Evolutionary conservation across 2,113 vertebrate species (phyloP).

Genomic region (Podocnemis expansa): DNA sequence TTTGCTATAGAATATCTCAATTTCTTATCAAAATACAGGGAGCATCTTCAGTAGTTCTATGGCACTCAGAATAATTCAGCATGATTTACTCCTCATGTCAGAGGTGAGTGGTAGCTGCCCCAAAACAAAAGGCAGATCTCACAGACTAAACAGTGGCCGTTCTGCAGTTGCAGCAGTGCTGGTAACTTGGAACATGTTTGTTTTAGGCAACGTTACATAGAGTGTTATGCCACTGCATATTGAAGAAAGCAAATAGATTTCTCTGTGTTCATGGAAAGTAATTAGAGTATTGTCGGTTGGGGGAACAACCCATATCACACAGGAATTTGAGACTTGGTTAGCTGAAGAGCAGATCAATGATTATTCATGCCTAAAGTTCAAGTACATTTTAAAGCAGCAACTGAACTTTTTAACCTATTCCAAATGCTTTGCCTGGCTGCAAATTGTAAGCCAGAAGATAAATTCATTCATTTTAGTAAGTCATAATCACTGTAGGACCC

Average conservation of each 20-base stretch:
- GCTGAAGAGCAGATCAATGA: neutral
- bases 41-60: neutral
- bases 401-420: slow-evolving; percentile 61
- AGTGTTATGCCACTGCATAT: neutral
- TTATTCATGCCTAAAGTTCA: slow-evolving; percentile 48
- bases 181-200: neutral
- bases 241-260: neutral
- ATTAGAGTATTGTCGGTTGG: accelerated
- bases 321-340: neutral
- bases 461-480: slow-evolving; percentile 39
- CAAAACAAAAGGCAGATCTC: neutral
- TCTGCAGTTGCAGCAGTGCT: neutral
- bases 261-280: accelerated
- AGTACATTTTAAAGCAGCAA: slow-evolving; percentile 37
- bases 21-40: neutral
- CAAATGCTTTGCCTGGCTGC: slow-evolving; percentile 57
- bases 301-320: accelerated
- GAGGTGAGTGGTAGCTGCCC: neutral
- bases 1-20: neutral
- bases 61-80: neutral
- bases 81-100: neutral
- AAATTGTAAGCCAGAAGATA: slow-evolving; percentile 47
- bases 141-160: too few relatives aligned
- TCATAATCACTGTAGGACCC: slow-evolving; percentile 61
- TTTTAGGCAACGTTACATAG: neutral